Evolutionary conservation across 2,888 invertebrate species (phyloP), one percentile per base, ranked within the genome.

Genomic region (Acrocyrtus sp.): DNA sequence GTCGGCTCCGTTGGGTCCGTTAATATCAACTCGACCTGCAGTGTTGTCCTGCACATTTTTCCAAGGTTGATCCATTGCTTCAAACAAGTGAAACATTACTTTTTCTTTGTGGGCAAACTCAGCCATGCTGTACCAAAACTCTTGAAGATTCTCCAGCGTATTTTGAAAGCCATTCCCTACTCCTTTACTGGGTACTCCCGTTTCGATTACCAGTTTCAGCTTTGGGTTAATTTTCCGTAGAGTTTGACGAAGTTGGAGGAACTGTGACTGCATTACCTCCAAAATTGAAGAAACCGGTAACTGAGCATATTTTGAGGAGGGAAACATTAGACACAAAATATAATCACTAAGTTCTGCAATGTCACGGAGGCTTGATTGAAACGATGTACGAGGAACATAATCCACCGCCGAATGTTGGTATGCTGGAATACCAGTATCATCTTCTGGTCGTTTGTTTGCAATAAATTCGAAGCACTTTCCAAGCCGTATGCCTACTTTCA

Each of bases 41-140:
- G 22, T 27, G n/a, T n/a, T n/a, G 29, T 72, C 61, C 21, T 58
- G 22, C 4, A 70, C 43, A 50, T 26, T 68, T 60, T 74, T 74
- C 65, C 72, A 77, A 0, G 76, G 76, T 24, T 77, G 74, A 24
- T 77, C 77, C 5, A 72, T 26, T 1, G 74, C 68, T 45, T 77
- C 77, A n/a, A 74, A 72, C 74, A 77, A 72, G 47, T 72, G 72
- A 19, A 74, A 68, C 60, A 61, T 60, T 2, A 77, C 41, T 0
- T 53, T 22, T 24, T 74, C 50, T 5, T 29, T 22, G 1, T 56
- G 19, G 0, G 72, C 67, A 61, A 68, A 69, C 17, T 72, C 10
- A 3, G 60, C 72, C 63, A 74, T 65, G 19, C 21, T 15, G 2
- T 29, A 17, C 77, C 77, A 77, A 58, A 51, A 74, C 5, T 61